phyloP scores from a whole-genome alignment of 1,140 invertebrate species.

The Drosophila rufa region DNA sequence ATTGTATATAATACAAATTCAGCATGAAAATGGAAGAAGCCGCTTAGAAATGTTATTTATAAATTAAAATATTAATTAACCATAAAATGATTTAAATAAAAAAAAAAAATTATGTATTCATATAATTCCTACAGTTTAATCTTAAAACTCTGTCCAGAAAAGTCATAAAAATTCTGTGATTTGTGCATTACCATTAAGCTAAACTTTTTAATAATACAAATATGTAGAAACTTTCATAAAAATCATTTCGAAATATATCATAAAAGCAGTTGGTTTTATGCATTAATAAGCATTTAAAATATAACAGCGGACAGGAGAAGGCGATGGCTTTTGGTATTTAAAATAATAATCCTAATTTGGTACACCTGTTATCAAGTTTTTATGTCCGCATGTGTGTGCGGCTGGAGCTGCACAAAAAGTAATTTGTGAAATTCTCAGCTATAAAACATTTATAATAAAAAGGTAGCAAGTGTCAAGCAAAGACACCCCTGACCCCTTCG shows the following conservation, averaged over 20 bases:
- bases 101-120: too few relatives aligned
- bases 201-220: background rate
- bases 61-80: too few relatives aligned
- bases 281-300: conserved; percentile 26
- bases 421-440: conserved; percentile 70
- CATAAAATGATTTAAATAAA: too few relatives aligned
- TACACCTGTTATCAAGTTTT: conserved; percentile 73
- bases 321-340: conserved; percentile 53
- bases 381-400: conserved; percentile 38
- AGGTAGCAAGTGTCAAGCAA: conserved; percentile 49
- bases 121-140: background rate
- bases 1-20: too few relatives aligned
- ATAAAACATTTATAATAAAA: conserved; percentile 76
- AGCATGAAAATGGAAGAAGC: too few relatives aligned
- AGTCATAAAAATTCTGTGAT: background rate
- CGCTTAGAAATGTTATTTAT: too few relatives aligned
- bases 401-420: conserved; percentile 66
- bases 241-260: background rate
- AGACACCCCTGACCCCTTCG: conserved; percentile 25
- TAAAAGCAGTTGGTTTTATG: conserved; percentile 3
- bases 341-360: conserved; percentile 80
- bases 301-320: background rate
- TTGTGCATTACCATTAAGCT: too few relatives aligned
- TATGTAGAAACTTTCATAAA: conserved; percentile 1
- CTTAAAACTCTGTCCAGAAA: background rate